Evolutionary conservation across 2,113 vertebrate genomes (phyloP), one percentile per base, ranked within the genome.

Genomic region (Pavo muticus): DNA sequence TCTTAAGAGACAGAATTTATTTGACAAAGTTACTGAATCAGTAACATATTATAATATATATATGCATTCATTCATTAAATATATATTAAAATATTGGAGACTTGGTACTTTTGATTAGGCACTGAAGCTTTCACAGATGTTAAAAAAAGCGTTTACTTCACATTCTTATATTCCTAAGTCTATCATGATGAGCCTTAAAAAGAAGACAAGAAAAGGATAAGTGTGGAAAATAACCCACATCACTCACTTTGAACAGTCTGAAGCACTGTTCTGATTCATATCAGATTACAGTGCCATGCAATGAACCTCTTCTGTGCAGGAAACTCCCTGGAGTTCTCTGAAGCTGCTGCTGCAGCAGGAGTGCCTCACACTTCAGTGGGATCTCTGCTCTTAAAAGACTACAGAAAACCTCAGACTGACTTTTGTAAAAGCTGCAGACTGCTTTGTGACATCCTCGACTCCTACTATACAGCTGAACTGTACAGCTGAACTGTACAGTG

Each of bases 11-110:
- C 73, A 70, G 68, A 95, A 86, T 91, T 79, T 47, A 72, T 95
- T 59, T 80, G n/a, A 80, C 20, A 68, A 88, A 91, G 14, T 85
- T 96, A 92, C 60, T 67, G 44, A 95, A 96, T 35, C 67, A 82
- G 15, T 67, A 73, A 37, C 35, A 77, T 73, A 17, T 56, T 61
- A 30, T 19, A 7, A 56, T 17, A 74, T n/a, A 7, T 57, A 54
- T 20, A 59, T 29, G 47, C 29, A 56, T 59, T n/a, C 5, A 56
- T 94, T 91, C 93, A 48, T 69, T 32, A 89, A 93, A 91, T 83
- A 91, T 87, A 32, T 65, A 44, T 71, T 70, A 87, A 82, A 78
- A 91, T 65, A 21, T 14, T 73, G 47, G 52, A 54, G 57, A 42
- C 15, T 75, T 35, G 6, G 19, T 73, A 60, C 3, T 5, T 4